These are phyloP conservation scores for Chondrosia reniformis DNA, from an alignment of 37 sponge, comb jelly and placozoan species.

Conservation along the genomic window DNA sequence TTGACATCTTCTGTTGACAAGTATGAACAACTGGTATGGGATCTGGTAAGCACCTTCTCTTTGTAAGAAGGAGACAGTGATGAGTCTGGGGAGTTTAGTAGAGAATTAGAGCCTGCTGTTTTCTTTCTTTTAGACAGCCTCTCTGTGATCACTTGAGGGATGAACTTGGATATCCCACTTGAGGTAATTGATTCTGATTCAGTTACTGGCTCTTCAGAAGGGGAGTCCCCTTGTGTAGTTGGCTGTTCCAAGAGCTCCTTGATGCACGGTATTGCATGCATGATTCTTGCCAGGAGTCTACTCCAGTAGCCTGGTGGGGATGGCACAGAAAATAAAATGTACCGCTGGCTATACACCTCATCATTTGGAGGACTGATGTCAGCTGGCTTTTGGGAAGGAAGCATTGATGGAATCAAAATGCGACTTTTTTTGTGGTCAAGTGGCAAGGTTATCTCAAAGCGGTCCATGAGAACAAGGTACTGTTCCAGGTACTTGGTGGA, in stretches of 20 bases:
- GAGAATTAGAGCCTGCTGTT: neutral
- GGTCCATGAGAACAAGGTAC: conserved; percentile 75
- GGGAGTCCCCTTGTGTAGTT: too few species aligned
- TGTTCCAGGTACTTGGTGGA: conserved; percentile 73
- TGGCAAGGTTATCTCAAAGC: conserved; percentile 85
- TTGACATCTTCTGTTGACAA: neutral
- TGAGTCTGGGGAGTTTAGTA: too few species aligned
- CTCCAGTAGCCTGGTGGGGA: conserved; percentile 88
- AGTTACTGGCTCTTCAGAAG: too few species aligned
- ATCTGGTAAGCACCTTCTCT: neutral
- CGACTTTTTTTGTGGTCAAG: conserved; percentile 57
- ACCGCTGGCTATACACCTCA: conserved; percentile 12
- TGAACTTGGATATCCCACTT: neutral
- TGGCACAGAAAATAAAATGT: conserved; percentile 16
- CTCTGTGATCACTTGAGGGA: neutral
- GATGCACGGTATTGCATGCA: conserved; percentile 48
- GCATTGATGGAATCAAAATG: conserved; percentile 82
- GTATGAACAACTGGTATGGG: neutral
- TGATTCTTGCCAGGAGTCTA: conserved; percentile 73
- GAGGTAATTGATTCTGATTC: too few species aligned
- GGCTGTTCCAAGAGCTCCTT: conserved; percentile 1
- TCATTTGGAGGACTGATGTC: conserved; percentile 2
- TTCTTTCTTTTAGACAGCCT: neutral
- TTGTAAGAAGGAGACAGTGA: too few species aligned
- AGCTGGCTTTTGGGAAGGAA: conserved; percentile 56